Conservation (phyloP, 2,888 invertebrate species). For the Macrophya annulata region DNA sequence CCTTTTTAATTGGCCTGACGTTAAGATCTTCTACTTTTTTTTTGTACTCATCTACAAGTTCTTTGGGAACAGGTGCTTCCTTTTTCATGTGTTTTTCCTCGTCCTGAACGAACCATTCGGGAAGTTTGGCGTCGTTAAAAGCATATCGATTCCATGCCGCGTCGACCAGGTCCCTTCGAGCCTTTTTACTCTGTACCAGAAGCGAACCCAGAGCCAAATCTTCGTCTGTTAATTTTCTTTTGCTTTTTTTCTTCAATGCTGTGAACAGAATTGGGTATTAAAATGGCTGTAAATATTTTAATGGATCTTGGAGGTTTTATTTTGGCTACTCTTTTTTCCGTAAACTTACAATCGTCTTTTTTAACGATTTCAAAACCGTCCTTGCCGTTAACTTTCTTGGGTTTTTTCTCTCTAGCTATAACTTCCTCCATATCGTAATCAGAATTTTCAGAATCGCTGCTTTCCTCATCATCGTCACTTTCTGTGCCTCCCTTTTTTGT, state of each 20-base stretch:
- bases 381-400: constrained; percentile 77
- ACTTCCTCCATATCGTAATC: constrained; percentile 81
- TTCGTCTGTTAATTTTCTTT: constrained; percentile 89
- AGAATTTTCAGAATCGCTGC: constrained; percentile 70
- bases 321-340: constrained; percentile 12
- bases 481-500: constrained; percentile 66
- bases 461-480: constrained; percentile 71
- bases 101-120: constrained; percentile 98
- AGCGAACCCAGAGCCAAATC: constrained; percentile 96
- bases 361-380: constrained; percentile 87
- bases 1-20: constrained; percentile 97
- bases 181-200: constrained; percentile 94
- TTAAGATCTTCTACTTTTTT: constrained; percentile 93
- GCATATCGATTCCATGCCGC: constrained; percentile 96
- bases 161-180: constrained; percentile 94
- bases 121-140: constrained; percentile 94
- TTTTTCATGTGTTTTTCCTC: constrained; percentile 95
- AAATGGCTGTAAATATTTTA: constrained; percentile 25
- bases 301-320: constrained; percentile 19
- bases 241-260: constrained; percentile 82
- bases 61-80: constrained; percentile 92
- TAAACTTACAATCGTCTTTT: constrained; percentile 81
- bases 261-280: constrained; percentile 44
- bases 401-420: constrained; percentile 68
- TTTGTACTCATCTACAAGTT: constrained; percentile 92